A percentile compares a stretch with the other conserved stretches of the same genome.
These are phyloP conservation scores for Camarhynchus parvulus DNA, from an alignment of 2,113 vertebrate species.

Conservation along the genomic window DNA sequence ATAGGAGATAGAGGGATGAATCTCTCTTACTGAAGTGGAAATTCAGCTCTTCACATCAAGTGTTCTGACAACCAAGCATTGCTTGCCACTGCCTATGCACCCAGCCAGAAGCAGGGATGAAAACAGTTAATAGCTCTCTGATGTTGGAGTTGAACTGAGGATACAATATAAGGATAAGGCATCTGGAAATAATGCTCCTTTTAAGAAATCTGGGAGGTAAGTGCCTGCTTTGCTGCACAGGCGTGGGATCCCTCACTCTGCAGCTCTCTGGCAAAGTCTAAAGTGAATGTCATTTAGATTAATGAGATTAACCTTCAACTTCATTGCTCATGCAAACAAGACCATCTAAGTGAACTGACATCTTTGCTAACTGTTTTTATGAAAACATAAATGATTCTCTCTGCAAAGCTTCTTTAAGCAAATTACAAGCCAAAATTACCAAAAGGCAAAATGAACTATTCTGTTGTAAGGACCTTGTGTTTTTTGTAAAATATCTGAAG, in stretches of 20 bases:
- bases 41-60: background rate
- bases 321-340: constrained; percentile 5
- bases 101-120: background rate
- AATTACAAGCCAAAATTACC: constrained; percentile 1
- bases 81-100: background rate
- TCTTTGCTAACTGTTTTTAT: background rate
- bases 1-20: background rate
- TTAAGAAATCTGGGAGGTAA: constrained; percentile 5
- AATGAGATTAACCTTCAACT: constrained; percentile 28
- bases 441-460: background rate
- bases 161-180: background rate
- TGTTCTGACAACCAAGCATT: background rate
- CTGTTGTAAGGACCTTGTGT: background rate
- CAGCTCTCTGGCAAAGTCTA: background rate
- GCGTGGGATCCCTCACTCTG: background rate
- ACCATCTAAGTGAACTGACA: background rate
- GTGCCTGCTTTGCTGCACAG: background rate
- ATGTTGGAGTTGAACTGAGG: constrained; percentile 14
- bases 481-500: background rate
- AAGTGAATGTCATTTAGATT: background rate
- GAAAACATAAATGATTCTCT: background rate
- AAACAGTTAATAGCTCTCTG: constrained; percentile 34
- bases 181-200: constrained; percentile 11
- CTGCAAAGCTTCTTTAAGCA: constrained; percentile 24
- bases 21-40: background rate